Evolutionary conservation across 2,888 invertebrate genomes (phyloP), one percentile per base, ranked within the genome.

Genomic region (Pedicia rivosa): DNA sequence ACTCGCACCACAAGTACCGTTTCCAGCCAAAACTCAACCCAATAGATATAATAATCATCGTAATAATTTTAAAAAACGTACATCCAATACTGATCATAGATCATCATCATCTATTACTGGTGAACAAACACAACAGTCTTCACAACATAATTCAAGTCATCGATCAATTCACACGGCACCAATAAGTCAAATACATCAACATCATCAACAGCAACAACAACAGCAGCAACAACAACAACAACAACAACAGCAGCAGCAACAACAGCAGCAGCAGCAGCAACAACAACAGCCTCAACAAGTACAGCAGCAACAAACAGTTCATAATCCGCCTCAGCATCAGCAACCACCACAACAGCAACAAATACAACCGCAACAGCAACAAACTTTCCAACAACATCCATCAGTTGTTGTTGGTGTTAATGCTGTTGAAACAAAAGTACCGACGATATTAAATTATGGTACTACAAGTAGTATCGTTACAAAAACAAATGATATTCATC

Each of bases 1-100:
- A 39, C 61, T 81, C 46, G 67, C 78, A 40, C 78, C 76, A 34
- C 77, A 75, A 54, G 66, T 68, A 39, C 63, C 72, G 37, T 75
- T 71, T 22, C 45, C 55, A 28, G 50, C 53, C 15, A 39, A 41
- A 30, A 39, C 40, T 29, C 55, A 52, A 36, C 45, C 59, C 17
- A 39, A 49, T 40, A 53, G 57, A 38, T 56, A 55, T 38, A 51
- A 39, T 44, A 54, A 50, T 42, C 54, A 50, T 46, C 53, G 56
- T 39, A 56, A 54, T 43, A 48, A 44, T 26, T 56, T 50, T 48
- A 52, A 48, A 33, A 55, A 38, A 19, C 34, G 38, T 17, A 35
- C 35, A 41, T 52, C 53, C 35, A 54, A 55, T 31, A 58, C 53
- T 35, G 46, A 53, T 53, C 48, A 45, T 41, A 43, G 48, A 38